Base-by-base conservation (phyloP, 1,140 invertebrate genomes). In the Asobara japonica region DNA sequence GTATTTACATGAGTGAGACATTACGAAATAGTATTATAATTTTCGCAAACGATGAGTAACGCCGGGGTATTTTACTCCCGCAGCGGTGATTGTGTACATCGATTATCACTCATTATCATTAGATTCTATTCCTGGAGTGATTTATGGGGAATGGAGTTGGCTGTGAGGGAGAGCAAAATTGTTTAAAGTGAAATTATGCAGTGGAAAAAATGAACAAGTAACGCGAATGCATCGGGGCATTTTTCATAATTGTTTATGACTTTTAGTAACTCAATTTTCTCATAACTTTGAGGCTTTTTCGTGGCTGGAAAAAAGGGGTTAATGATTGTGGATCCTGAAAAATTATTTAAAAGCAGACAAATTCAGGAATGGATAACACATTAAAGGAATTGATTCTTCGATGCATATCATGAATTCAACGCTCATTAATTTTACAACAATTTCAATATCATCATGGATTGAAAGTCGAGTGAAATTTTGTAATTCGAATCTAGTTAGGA, bases 21-120 rank as follows among this genome's bases (percentile, higher is more conserved):
- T 69, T 70, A 70, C 60, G 60, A 48, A 45, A 70, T 70, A 36
- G 36, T 31, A 65, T 65, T 41, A 31, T 64, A 71, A 70, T 65
- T 48, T n/a, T 71, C 25, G 62, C 69, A 65, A 56, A 65, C 18
- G 29, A 65, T 29, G 48, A 65, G 27, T 25, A 65, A 33, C 29
- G 22, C 33, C 16, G n/a, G 48, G 33, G 33, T 36, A 18, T 45
- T 30, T 41, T 38, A 29, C 62, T 65, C 69, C 30, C 56, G 65
- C 64, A 29, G 51, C 31, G 20, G 38, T 65, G n/a, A 51, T 65
- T 45, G 51, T 64, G 20, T 22, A 30, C 29, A 41, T 16, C 51
- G 29, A 69, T 62, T 41, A 69, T 69, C 36, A 27, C 33, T 62
- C 22, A 71, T 48, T 71, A 48, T 18, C 60, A 71, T 45, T 71